Evolutionary conservation across 2,797 vertebrate species (phyloP), one percentile per base, ranked within the genome.

Genomic region (Squalus acanthias): DNA sequence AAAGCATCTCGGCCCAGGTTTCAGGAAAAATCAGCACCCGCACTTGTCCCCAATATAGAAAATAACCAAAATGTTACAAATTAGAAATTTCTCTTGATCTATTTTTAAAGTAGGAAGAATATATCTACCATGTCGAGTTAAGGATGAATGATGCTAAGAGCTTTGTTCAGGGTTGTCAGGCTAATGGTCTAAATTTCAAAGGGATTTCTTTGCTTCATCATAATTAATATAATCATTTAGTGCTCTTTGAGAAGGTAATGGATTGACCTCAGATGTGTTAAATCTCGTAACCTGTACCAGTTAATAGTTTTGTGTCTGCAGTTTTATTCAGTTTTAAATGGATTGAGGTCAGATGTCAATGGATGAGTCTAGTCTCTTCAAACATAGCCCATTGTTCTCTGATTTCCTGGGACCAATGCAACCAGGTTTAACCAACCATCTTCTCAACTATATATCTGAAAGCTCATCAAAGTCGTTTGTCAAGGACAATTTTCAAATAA

Each of bases 401-500:
- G 29, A 92, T 33, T 7, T 92, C 29, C 33, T 3, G 6, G 24
- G 24, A 12, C 17, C 10, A 60, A 89, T 15, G n/a, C 33, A 65
- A 7, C 4, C 20, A 72, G 20, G 70, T 72, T 17, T 20, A 57
- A 76, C 29, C 57, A 57, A 7, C 39, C 15, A 46, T 46, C 39
- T 39, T 50, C 6, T 82, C 13, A 82, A 82, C n/a, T 82, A 3
- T 82, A 82, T 39, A 82, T 39, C 88, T 60, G 15, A 2, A 50
- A 63, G 33, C 33, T 22, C 24, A 9, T 39, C 89, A 92, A 67
- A 39, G 60, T 63, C 33, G 29, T 33, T 63, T 91, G 88, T 67
- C 7, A 24, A n/a, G 87, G 53, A 29, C 53, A 89, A 89, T 92
- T 65, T 92, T 92, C 63, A 67, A 92, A 92, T 92, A 67, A 85